Percentiles rank a stretch among this genome's conserved stretches.
Conservation (phyloP, 2,888 invertebrate genomes). For the Tuberolachnus salignus region DNA sequence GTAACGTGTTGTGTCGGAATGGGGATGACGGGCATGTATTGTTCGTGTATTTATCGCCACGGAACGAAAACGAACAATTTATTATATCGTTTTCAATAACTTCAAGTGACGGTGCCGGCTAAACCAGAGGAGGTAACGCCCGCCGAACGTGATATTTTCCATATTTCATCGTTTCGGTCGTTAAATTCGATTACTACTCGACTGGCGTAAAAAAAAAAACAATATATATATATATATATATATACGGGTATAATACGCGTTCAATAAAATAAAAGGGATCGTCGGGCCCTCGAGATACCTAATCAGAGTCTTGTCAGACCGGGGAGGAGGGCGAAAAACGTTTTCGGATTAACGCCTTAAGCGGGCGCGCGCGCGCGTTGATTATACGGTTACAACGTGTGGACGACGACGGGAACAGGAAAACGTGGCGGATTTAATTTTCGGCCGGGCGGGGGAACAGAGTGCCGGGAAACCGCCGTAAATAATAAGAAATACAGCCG, state of each 20-base stretch:
- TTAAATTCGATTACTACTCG: too few species aligned
- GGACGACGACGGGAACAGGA: not conserved
- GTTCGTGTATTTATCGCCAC: too few species aligned
- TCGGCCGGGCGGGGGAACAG: not conserved
- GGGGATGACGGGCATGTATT: too few species aligned
- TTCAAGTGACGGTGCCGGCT: too few species aligned
- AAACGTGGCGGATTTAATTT: slow-evolving; percentile 40
- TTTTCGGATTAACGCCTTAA: not conserved
- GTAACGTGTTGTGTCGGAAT: too few species aligned
- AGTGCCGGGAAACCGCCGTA: slow-evolving; percentile 7
- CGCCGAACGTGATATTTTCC: too few species aligned
- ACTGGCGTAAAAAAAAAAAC: too few species aligned
- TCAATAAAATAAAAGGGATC: not conserved
- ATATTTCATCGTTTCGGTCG: too few species aligned
- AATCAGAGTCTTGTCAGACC: not conserved
- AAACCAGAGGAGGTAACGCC: too few species aligned
- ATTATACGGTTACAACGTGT: not conserved
- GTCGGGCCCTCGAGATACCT: not conserved
- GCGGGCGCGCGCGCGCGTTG: not conserved
- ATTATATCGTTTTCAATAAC: too few species aligned
- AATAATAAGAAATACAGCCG: slow-evolving; percentile 43
- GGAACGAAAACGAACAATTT: too few species aligned
- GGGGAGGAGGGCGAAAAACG: not conserved
- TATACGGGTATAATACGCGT: not conserved
- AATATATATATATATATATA: not conserved